Percentiles rank a stretch among this genome's conserved stretches.
phyloP scores from a whole-genome alignment of 2,113 vertebrate genomes.

The Pangasianodon gigas region DNA sequence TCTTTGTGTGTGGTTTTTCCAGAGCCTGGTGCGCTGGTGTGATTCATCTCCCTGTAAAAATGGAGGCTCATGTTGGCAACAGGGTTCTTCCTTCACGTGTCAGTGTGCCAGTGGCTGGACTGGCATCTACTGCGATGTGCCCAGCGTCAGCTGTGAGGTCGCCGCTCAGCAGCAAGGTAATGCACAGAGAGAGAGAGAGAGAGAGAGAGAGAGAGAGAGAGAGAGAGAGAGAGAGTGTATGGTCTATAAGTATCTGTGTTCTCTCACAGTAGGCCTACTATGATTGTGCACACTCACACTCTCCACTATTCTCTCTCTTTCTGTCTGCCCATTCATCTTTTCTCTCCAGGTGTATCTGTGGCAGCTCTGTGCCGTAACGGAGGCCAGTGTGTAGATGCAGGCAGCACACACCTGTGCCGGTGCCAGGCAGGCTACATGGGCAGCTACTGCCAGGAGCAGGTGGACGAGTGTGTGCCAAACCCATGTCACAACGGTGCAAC shows the following conservation, averaged over 20 bases:
- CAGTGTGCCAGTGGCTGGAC: slow-evolving; percentile 90
- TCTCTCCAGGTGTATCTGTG: slow-evolving; percentile 77
- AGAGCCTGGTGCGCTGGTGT: slow-evolving; percentile 93
- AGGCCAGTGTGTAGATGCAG: slow-evolving; percentile 84
- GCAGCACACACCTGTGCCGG: slow-evolving; percentile 89
- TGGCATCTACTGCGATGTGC: slow-evolving; percentile 90
- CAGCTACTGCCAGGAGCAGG: slow-evolving; percentile 96
- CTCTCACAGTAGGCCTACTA: background rate
- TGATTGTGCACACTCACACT: too few relatives aligned
- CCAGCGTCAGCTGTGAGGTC: slow-evolving; percentile 93
- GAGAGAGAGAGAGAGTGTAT: background rate
- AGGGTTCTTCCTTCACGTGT: slow-evolving; percentile 82
- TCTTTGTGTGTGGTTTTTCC: background rate
- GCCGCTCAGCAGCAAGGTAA: slow-evolving; percentile 89
- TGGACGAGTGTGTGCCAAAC: slow-evolving; percentile 91
- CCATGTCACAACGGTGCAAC: slow-evolving; percentile 95
- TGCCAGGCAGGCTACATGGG: slow-evolving; percentile 92
- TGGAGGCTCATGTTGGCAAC: slow-evolving; percentile 89
- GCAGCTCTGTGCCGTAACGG: slow-evolving; percentile 84
- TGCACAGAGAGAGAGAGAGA: too few relatives aligned
- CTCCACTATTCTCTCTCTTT: slow-evolving; percentile 46
- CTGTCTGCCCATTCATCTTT: slow-evolving; percentile 37
- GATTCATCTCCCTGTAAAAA: slow-evolving; percentile 93
- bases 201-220: too few relatives aligned
- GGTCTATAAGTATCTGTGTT: background rate